Evolutionary conservation across 2,797 vertebrate genomes (phyloP).

Genomic region (Ceryle rudis): DNA sequence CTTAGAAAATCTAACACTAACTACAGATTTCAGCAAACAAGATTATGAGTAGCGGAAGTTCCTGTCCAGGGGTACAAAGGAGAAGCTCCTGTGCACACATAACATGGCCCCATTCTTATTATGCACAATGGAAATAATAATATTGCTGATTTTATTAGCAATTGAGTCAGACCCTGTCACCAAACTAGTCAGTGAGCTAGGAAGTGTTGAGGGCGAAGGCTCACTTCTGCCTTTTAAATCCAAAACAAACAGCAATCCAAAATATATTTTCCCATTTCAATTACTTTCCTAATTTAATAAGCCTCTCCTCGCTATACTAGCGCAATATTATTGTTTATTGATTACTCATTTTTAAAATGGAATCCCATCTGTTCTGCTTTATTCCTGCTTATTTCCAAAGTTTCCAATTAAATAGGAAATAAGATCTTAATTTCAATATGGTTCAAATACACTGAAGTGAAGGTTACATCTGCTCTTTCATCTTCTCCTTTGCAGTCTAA

Average conservation of each 20-base stretch:
- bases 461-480: background rate
- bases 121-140: background rate
- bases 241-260: background rate
- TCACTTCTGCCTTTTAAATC: background rate
- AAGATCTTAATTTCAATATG: background rate
- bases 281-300: background rate
- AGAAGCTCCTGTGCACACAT: background rate
- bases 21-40: background rate
- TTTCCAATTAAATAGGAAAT: background rate
- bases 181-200: background rate
- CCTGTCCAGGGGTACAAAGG: background rate
- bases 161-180: background rate
- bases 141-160: background rate
- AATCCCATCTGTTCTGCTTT: background rate
- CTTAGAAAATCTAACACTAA: background rate
- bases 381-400: background rate
- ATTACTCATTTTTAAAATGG: background rate
- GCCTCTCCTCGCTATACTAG: background rate
- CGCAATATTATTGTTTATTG: background rate
- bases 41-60: background rate
- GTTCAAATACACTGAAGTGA: background rate
- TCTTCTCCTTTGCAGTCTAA: background rate
- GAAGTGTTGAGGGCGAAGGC: background rate
- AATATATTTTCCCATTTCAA: background rate
- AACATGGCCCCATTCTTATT: background rate